These are phyloP conservation scores for Neuroterus valhalla DNA, from an alignment of 1,140 invertebrate genomes.

Conservation along the genomic window DNA sequence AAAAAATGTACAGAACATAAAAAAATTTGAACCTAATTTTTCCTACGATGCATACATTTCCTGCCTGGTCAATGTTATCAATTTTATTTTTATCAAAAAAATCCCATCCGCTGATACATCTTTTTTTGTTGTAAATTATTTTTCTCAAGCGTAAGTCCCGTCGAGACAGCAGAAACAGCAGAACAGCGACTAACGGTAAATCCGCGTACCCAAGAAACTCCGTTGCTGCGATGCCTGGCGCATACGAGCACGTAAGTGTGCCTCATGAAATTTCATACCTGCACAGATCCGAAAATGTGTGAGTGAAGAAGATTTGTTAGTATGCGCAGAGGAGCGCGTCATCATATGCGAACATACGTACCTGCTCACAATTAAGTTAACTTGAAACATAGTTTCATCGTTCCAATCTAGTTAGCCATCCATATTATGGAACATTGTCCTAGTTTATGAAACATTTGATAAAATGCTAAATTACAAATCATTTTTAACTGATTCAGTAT, in stretches of 20 bases:
- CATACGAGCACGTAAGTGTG: conserved; percentile 57
- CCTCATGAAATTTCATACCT: conserved; percentile 45
- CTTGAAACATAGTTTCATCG: conserved; percentile 48
- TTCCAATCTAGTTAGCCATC: conserved; percentile 52
- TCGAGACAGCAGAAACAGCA: conserved; percentile 57
- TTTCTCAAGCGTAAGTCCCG: conserved; percentile 44
- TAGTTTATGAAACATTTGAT: too few species aligned
- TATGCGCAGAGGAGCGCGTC: conserved; percentile 42
- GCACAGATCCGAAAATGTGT: conserved; percentile 19
- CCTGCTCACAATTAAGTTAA: conserved; percentile 48
- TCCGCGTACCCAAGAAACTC: conserved; percentile 65
- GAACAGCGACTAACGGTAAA: conserved; percentile 67
- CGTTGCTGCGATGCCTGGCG: conserved; percentile 60
- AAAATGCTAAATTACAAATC: too few species aligned
- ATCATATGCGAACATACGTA: conserved; percentile 36
- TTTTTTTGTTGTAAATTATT: conserved; percentile 28
- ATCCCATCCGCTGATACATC: conserved; percentile 29
- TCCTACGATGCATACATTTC: too few species aligned
- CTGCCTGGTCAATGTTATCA: too few species aligned
- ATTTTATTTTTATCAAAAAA: conserved; percentile 23
- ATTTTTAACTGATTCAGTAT: too few species aligned
- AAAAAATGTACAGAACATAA: too few species aligned
- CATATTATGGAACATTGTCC: too few species aligned
- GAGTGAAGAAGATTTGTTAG: conserved; percentile 25
- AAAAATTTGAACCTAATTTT: too few species aligned